phyloP scores from a whole-genome alignment of 2,888 invertebrate species.

The Drosophila formosana region DNA sequence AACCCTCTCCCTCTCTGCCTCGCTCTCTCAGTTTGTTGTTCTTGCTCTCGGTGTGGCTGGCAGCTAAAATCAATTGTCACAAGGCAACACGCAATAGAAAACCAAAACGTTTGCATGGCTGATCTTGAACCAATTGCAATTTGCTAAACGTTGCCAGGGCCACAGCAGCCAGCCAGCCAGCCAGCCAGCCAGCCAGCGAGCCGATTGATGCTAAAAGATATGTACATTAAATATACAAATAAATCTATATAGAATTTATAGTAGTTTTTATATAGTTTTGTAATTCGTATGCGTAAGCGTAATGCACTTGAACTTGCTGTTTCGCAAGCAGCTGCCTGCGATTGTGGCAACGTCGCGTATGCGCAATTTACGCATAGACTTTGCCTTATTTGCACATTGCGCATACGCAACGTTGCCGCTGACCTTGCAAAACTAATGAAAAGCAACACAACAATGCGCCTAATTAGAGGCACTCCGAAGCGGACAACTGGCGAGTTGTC shows the following conservation, averaged over 20 bases:
- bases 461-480: slow-evolving; percentile 56
- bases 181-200: slow-evolving; percentile 40
- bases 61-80: slow-evolving; percentile 15
- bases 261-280: slow-evolving; percentile 6
- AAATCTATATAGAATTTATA: neutral
- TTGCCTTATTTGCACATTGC: slow-evolving; percentile 70
- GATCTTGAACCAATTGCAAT: slow-evolving; percentile 80
- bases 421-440: slow-evolving; percentile 42
- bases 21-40: neutral
- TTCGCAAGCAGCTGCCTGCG: slow-evolving; percentile 20
- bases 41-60: neutral
- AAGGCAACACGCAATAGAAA: slow-evolving; percentile 28
- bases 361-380: slow-evolving; percentile 46
- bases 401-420: slow-evolving; percentile 71
- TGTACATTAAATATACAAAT: slow-evolving; percentile 1
- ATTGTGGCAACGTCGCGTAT: slow-evolving; percentile 47
- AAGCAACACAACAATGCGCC: slow-evolving; percentile 38
- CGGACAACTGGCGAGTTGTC: slow-evolving; percentile 26
- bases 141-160: slow-evolving; percentile 67
- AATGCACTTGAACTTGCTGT: slow-evolving; percentile 73
- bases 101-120: slow-evolving; percentile 56
- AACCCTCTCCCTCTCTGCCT: neutral
- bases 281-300: slow-evolving; percentile 49
- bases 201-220: slow-evolving; percentile 41
- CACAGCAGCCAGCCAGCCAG: slow-evolving; percentile 40